Evolutionary conservation across 2,888 invertebrate genomes (phyloP).

Genomic region (Neoitamus cyanurus): DNA sequence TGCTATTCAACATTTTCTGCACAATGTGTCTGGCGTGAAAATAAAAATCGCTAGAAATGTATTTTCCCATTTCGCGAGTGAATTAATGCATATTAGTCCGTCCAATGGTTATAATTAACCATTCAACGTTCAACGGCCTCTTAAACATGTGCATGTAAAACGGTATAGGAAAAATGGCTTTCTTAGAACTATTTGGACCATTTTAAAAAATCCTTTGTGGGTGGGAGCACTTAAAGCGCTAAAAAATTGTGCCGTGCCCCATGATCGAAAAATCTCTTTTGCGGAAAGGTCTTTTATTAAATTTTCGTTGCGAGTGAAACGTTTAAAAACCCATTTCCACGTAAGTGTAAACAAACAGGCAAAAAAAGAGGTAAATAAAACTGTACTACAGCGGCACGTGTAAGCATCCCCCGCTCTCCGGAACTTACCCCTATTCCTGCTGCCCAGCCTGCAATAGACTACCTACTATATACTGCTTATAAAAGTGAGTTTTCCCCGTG

Average conservation of each 20-base stretch:
- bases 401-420: background rate
- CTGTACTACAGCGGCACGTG: conserved; percentile 1
- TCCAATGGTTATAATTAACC: background rate
- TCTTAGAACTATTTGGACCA: background rate
- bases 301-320: background rate
- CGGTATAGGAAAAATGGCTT: background rate
- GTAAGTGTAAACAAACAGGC: background rate
- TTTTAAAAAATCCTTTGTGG: background rate
- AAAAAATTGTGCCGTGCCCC: background rate
- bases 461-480: background rate
- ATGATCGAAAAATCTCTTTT: background rate
- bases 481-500: background rate
- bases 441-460: background rate
- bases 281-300: background rate
- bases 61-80: background rate
- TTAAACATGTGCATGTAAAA: background rate
- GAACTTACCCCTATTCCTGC: background rate
- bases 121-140: background rate
- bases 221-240: background rate
- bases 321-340: conserved; percentile 1
- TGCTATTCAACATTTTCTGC: background rate
- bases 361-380: background rate
- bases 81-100: too few relatives aligned
- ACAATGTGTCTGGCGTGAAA: background rate
- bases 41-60: background rate